A percentile compares a stretch with the other conserved stretches of the same genome.
These are phyloP conservation scores for Allygus modestus DNA, from an alignment of 2,888 invertebrate species.

Conservation along the genomic window DNA sequence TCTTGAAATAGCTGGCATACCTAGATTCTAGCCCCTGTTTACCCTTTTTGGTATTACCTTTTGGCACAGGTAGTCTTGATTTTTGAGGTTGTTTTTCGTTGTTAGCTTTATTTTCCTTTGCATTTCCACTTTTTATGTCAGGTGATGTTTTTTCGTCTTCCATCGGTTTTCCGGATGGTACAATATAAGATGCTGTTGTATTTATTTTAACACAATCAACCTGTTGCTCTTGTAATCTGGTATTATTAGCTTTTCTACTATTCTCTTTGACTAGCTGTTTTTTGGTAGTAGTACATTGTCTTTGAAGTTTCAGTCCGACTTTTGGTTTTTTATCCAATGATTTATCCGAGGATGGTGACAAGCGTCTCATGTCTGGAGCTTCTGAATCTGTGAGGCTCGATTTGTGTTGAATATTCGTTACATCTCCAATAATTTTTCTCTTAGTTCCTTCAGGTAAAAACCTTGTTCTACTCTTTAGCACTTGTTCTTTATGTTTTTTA, in stretches of 20 bases:
- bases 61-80: slow-evolving; percentile 1
- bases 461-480: not conserved
- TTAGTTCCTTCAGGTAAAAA: not conserved
- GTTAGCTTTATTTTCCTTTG: not conserved
- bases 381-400: not conserved
- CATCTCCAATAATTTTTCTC: not conserved
- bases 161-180: not conserved
- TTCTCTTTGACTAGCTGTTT: not conserved
- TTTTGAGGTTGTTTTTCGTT: not conserved
- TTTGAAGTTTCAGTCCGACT: not conserved
- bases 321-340: not conserved
- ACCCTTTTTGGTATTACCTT: not conserved
- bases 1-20: slow-evolving; percentile 23
- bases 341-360: not conserved
- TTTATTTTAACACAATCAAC: not conserved
- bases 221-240: not conserved
- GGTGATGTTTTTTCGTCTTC: not conserved
- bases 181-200: not conserved
- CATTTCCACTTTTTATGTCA: not conserved
- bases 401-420: not conserved
- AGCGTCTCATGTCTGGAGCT: not conserved
- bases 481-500: not conserved
- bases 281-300: not conserved
- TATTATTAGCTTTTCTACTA: not conserved
- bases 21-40: not conserved